Percentiles rank a stretch among this genome's conserved stretches.
phyloP scores from a whole-genome alignment of 2,113 vertebrate species.

The Labeo catla region DNA sequence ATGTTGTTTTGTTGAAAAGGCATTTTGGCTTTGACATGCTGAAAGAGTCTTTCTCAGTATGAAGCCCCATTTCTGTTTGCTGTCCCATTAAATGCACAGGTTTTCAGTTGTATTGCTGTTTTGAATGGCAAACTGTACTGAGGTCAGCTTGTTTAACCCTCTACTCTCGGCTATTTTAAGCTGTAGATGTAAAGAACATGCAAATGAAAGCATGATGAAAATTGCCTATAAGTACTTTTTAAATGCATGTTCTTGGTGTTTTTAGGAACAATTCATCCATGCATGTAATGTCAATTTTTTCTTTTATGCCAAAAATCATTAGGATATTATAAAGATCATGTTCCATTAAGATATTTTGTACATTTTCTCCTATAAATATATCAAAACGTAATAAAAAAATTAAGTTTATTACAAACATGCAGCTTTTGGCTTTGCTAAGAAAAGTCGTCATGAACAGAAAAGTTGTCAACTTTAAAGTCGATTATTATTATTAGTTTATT shows the following conservation, averaged over 20 bases:
- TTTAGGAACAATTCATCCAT: too few relatives aligned
- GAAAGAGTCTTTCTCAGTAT: constrained; percentile 20
- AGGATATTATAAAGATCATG: too few relatives aligned
- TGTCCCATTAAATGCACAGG: background rate
- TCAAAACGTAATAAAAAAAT: too few relatives aligned
- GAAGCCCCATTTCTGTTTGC: background rate
- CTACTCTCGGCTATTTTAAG: background rate
- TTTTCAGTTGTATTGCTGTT: background rate
- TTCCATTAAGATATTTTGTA: too few relatives aligned
- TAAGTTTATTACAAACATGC: too few relatives aligned
- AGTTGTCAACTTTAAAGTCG: too few relatives aligned
- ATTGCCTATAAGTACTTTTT: background rate
- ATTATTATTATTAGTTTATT: too few relatives aligned
- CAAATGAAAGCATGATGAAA: background rate
- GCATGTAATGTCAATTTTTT: too few relatives aligned
- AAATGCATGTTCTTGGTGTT: background rate
- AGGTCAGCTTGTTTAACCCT: background rate
- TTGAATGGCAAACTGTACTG: background rate
- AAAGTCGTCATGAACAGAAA: too few relatives aligned
- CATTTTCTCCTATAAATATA: too few relatives aligned
- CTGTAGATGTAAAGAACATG: background rate
- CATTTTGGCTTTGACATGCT: background rate
- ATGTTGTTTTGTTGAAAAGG: background rate
- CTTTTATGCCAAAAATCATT: too few relatives aligned
- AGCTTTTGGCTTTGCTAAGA: too few relatives aligned